Evolutionary conservation across 1,140 invertebrate genomes (phyloP).

Genomic region (Danaus plexippus): DNA sequence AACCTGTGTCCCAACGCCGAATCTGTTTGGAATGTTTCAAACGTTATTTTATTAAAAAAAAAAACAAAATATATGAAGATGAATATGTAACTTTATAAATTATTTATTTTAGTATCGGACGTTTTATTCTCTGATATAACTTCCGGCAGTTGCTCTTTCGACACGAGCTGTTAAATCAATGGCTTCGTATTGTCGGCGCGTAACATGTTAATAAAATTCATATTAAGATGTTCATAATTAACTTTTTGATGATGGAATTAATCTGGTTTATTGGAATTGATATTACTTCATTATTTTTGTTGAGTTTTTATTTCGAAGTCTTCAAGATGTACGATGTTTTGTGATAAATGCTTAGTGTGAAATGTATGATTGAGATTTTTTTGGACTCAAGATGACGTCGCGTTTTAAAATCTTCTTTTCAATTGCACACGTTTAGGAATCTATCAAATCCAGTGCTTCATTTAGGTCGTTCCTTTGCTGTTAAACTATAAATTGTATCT

Average conservation of each 20-base stretch:
- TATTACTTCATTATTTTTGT: constrained; percentile 1
- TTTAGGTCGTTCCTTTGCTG: background rate
- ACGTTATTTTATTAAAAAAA: no score
- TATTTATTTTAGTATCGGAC: constrained; percentile 16
- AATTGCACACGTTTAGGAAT: background rate
- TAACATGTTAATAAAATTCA: constrained; percentile 13
- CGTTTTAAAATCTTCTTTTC: background rate
- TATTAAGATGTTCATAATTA: constrained; percentile 1
- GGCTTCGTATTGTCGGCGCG: constrained; percentile 8
- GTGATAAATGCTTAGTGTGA: no score
- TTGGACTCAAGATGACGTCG: background rate
- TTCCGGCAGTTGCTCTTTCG: constrained; percentile 24
- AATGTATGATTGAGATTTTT: no score
- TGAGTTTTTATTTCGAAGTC: background rate
- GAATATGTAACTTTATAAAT: background rate
- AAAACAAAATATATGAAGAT: no score
- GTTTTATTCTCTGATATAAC: constrained; percentile 21
- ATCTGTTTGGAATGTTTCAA: no score
- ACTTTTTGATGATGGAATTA: background rate
- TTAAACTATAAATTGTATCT: constrained; percentile 3
- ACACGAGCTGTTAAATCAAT: constrained; percentile 22
- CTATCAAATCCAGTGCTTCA: background rate
- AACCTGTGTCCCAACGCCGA: no score
- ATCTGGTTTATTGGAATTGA: constrained; percentile 5
- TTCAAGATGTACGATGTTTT: no score